These are phyloP conservation scores for Brienomyrus longianalis DNA, from an alignment of 2,113 vertebrate genomes.

Conservation along the genomic window DNA sequence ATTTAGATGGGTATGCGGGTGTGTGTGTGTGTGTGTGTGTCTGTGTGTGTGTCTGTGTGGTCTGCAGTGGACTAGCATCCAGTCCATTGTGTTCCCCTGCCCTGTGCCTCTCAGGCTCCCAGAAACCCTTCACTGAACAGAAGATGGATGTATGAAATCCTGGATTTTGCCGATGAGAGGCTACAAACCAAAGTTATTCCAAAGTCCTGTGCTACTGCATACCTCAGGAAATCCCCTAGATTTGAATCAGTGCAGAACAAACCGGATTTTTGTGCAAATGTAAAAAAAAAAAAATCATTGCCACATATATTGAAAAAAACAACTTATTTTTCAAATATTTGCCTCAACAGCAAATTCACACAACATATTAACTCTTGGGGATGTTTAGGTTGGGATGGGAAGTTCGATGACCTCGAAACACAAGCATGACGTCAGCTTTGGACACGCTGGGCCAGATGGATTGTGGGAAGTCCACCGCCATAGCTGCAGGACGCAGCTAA, in stretches of 20 bases:
- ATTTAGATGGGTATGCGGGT: too few species aligned
- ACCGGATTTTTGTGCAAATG: background rate
- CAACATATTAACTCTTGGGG: background rate
- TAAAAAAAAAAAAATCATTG: background rate
- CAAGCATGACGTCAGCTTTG: conserved; percentile 37
- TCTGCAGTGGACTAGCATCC: background rate
- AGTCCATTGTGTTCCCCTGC: background rate
- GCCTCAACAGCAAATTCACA: background rate
- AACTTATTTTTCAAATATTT: background rate
- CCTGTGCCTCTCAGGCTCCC: background rate
- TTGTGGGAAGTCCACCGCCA: conserved; percentile 12
- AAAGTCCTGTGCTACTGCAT: background rate
- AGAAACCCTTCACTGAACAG: background rate
- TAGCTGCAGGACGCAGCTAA: background rate
- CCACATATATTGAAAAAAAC: background rate
- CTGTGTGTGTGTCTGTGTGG: background rate
- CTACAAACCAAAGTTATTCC: background rate
- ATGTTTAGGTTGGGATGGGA: background rate
- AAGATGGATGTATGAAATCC: background rate
- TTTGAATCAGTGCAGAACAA: background rate
- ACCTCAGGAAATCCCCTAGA: background rate
- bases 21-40: background rate
- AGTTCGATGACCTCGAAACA: conserved; percentile 44
- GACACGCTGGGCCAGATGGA: conserved; percentile 35
- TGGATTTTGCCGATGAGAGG: background rate